Evolutionary conservation across 2,113 vertebrate species (phyloP).

Genomic region (Carassius gibelio): DNA sequence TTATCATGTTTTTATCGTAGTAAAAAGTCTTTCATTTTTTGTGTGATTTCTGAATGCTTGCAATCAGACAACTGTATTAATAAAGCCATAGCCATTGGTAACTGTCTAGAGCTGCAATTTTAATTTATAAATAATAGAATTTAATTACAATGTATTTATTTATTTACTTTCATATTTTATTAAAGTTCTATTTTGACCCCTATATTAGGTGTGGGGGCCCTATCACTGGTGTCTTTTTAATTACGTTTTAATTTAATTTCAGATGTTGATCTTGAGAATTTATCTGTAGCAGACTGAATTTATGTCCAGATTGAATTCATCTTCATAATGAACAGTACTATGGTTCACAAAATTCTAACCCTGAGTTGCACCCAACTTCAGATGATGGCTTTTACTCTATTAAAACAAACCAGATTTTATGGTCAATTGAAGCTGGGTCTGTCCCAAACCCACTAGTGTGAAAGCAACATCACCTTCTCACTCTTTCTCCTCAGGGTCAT

Average conservation of each 20-base stretch:
- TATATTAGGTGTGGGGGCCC: too few species aligned
- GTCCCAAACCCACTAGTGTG: constrained; percentile 4
- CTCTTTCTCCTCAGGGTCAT: constrained; percentile 11
- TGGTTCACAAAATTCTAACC: constrained; percentile 3
- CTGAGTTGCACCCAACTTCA: background rate
- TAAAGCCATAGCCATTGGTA: too few species aligned
- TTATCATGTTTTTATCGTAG: too few species aligned
- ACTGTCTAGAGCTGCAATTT: too few species aligned
- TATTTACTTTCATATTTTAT: too few species aligned
- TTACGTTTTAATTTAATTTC: background rate
- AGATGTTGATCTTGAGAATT: background rate
- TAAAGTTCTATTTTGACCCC: too few species aligned
- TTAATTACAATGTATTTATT: too few species aligned
- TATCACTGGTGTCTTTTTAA: too few species aligned
- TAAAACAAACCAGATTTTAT: background rate
- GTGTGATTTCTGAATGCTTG: too few species aligned
- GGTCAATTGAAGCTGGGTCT: constrained; percentile 1
- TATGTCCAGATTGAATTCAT: background rate
- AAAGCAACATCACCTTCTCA: constrained; percentile 2
- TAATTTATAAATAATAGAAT: too few species aligned
- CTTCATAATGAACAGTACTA: constrained; percentile 2
- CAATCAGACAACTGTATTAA: too few species aligned
- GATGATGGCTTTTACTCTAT: background rate
- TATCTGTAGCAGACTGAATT: background rate
- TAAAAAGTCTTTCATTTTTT: too few species aligned